phyloP scores from a whole-genome alignment of 2,797 vertebrate genomes.

The Pteropus rufus region DNA sequence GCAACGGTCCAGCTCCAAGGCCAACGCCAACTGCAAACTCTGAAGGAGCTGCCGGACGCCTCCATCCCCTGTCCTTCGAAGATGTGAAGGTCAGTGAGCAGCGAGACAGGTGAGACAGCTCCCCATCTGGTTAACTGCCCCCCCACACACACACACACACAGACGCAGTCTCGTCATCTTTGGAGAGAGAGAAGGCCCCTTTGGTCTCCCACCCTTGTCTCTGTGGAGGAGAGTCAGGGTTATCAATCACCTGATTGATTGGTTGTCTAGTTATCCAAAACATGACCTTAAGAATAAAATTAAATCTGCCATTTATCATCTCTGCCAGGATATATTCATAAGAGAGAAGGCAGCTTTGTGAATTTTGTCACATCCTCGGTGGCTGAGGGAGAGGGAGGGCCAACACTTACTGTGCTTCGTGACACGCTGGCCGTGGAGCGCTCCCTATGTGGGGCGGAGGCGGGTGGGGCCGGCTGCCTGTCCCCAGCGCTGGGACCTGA shows the following conservation, averaged over 20 bases:
- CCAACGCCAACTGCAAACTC: neutral
- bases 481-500: slow-evolving; percentile 59
- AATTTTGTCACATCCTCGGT: slow-evolving; percentile 1
- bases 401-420: slow-evolving; percentile 73
- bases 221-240: slow-evolving; percentile 18
- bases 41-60: neutral
- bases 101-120: neutral
- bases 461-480: slow-evolving; percentile 41
- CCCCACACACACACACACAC: neutral
- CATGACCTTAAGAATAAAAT: slow-evolving; percentile 75
- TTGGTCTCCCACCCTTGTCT: slow-evolving; percentile 3
- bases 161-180: neutral
- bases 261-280: slow-evolving; percentile 74
- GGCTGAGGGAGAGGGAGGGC: neutral
- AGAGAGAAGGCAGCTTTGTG: slow-evolving; percentile 41
- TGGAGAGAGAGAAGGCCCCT: neutral
- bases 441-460: slow-evolving; percentile 69
- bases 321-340: slow-evolving; percentile 60
- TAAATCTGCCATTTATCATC: slow-evolving; percentile 67
- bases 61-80: neutral
- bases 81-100: neutral
- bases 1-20: fast-evolving
- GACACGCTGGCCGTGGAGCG: slow-evolving; percentile 22
- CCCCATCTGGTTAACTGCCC: neutral
- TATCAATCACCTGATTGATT: slow-evolving; percentile 72